A percentile compares a stretch with the other conserved stretches of the same genome.
These are phyloP conservation scores for Amphiprion ocellaris DNA, from an alignment of 2,113 vertebrate genomes.

Conservation along the genomic window DNA sequence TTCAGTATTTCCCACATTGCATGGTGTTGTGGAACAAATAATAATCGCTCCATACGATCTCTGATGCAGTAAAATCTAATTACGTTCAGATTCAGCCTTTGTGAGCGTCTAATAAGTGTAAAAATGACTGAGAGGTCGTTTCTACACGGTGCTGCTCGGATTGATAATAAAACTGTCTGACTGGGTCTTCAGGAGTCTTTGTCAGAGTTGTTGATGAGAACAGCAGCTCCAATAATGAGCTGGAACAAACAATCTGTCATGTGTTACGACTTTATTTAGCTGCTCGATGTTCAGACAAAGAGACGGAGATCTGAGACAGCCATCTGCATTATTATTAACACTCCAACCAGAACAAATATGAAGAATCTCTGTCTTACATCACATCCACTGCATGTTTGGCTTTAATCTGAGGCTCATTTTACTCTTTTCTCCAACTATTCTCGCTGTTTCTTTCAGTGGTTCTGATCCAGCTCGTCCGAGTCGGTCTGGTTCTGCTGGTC, in stretches of 20 bases:
- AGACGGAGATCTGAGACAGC: not conserved
- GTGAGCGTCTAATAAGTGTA: not conserved
- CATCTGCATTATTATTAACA: not conserved
- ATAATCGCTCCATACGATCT: not conserved
- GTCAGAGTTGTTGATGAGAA: not conserved
- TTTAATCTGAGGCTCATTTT: not conserved
- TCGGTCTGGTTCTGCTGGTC: not conserved
- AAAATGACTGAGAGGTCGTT: not conserved
- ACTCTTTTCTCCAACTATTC: not conserved
- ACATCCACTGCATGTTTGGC: not conserved
- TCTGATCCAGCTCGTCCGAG: conserved; percentile 27
- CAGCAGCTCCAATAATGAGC: conserved; percentile 15
- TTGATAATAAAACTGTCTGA: not conserved
- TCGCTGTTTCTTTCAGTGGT: not conserved
- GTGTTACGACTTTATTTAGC: conserved; percentile 30
- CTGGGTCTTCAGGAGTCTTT: conserved; percentile 4
- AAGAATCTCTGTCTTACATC: not conserved
- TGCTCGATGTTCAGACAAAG: not conserved
- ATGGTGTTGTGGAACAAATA: not conserved
- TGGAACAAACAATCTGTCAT: conserved; percentile 22
- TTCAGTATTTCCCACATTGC: not conserved
- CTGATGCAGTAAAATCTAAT: not conserved
- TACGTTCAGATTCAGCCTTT: not conserved
- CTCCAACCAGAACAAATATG: not conserved
- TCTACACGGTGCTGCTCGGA: not conserved